Base-by-base conservation (phyloP, 2,113 vertebrate genomes). In the Excalfactoria chinensis region DNA sequence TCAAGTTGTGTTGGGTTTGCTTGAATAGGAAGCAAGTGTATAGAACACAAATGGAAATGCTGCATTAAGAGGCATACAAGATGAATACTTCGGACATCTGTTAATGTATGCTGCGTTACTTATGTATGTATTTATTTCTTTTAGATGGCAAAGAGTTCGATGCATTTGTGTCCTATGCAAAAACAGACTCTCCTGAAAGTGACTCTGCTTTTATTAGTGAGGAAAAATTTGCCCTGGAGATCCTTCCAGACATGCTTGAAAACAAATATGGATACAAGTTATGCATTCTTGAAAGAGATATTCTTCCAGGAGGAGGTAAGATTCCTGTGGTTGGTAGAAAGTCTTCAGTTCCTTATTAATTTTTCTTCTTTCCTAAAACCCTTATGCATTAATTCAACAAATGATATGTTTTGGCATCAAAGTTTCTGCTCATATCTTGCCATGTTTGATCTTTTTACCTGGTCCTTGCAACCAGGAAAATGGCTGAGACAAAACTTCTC, bases 261-360 rank as follows among this genome's bases (percentile, higher is more conserved):
- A 97, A 98, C 37, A 97, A 93, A 95, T 98, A 98, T 37, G 98
- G 98, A 35, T 99, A 99, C 81, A 98, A 97, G 14, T 92, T 99
- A 64, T 99, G 98, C 89, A 97, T 99, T 87, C 90, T 98, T 62
- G 99, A 99, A 92, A 98, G 99, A 95, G 99, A 99, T 60, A 70
- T 98, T 67, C 95, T 98, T 62, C 99, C 99, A 1, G 99, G 99
- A 92, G 98, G 98, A 98, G 98, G 99, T 99, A 87, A 97, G 90
- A 43, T 25, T 19, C 10, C 16, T 15, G 5, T 19, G 23, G 23
- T 7, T 12, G 16, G 23, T 49, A 62, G 8, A 69, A 86, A 40
- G 79, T 78, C 30, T 60, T 63, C 7, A 40, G 5, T 35, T 63
- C 11, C 77, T 79, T 35, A 59, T 34, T 64, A 51, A 66, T 43